These are phyloP conservation scores for Danio kyathit DNA, from an alignment of 2,797 vertebrate genomes.

Conservation along the genomic window DNA sequence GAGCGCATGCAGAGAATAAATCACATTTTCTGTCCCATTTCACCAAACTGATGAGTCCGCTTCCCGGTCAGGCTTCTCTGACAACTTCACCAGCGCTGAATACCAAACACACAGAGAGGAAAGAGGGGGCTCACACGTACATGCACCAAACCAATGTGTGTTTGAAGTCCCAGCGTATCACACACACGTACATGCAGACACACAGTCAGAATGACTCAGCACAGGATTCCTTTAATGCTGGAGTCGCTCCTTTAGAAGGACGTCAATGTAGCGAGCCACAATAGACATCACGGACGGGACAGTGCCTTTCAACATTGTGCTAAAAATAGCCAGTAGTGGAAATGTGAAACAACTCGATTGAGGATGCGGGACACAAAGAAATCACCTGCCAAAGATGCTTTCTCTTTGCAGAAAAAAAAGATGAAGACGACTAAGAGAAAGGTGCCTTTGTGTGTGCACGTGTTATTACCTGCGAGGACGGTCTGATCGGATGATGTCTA, in stretches of 20 bases:
- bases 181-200: conserved; percentile 9
- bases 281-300: conserved; percentile 30
- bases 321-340: conserved; percentile 53
- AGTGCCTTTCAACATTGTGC: conserved; percentile 47
- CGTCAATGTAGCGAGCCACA: background rate
- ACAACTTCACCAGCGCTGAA: conserved; percentile 59
- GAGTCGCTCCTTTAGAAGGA: conserved; percentile 1
- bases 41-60: conserved; percentile 54
- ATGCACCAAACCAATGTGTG: conserved; percentile 37
- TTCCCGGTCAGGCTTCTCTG: conserved; percentile 54
- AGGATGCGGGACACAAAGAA: conserved; percentile 41
- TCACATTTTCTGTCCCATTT: conserved; percentile 66
- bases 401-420: background rate
- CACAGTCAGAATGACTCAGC: conserved; percentile 21
- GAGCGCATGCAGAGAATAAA: conserved; percentile 60
- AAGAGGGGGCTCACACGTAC: conserved; percentile 25
- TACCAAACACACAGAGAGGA: conserved; percentile 50
- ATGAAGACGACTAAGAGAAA: conserved; percentile 27
- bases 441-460: conserved; percentile 5
- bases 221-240: background rate
- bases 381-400: conserved; percentile 37
- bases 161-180: background rate
- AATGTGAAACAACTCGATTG: conserved; percentile 28
- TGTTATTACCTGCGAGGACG: background rate
- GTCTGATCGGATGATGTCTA: conserved; percentile 40